Conservation (phyloP, 2,888 invertebrate genomes). For the Tyria jacobaeae region DNA sequence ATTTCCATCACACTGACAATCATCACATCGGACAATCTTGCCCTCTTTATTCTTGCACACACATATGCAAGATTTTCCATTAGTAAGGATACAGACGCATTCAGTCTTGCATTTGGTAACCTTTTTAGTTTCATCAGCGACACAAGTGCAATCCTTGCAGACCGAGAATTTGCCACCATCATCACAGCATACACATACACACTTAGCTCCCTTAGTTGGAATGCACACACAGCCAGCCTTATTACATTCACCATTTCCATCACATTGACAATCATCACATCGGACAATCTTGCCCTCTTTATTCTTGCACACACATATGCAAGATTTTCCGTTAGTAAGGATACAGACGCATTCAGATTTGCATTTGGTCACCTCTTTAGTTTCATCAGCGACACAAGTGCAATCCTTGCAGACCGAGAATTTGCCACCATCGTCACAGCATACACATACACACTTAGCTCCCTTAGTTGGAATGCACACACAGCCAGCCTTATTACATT, state of each 20-base stretch:
- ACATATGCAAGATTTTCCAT: slow-evolving; percentile 48
- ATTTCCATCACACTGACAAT: slow-evolving; percentile 46
- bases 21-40: slow-evolving; percentile 35
- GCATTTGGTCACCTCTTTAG: background rate
- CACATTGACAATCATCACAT: slow-evolving; percentile 18
- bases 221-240: slow-evolving; percentile 39
- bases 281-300: slow-evolving; percentile 31
- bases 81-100: slow-evolving; percentile 45
- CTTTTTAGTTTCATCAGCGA: slow-evolving; percentile 5
- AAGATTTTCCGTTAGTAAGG: slow-evolving; percentile 47
- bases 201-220: slow-evolving; percentile 8
- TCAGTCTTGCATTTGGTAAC: slow-evolving; percentile 24
- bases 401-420: slow-evolving; percentile 1
- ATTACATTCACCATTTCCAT: background rate
- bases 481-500: slow-evolving; percentile 9
- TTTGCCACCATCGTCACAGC: slow-evolving; percentile 7
- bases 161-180: slow-evolving; percentile 24
- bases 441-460: slow-evolving; percentile 38
- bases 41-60: slow-evolving; percentile 41
- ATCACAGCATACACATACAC: slow-evolving; percentile 34
- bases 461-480: background rate
- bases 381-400: background rate
- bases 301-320: slow-evolving; percentile 50
- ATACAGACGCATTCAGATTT: slow-evolving; percentile 21
- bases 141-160: slow-evolving; percentile 49